These are phyloP conservation scores for Bombycilla garrulus DNA, from an alignment of 2,113 vertebrate species.

Conservation along the genomic window DNA sequence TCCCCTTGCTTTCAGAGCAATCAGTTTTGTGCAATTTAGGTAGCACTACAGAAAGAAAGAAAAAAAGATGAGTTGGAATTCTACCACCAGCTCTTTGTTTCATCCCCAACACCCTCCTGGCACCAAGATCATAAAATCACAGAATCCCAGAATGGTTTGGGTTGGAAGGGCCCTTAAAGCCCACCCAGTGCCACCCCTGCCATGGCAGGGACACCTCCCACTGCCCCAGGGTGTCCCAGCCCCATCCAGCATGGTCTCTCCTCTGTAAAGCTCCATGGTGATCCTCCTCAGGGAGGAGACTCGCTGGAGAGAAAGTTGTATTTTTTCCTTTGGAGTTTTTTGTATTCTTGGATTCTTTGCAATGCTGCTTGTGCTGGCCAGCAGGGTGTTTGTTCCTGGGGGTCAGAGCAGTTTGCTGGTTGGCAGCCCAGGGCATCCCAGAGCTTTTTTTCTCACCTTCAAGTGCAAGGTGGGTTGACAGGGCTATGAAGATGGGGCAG, in stretches of 20 bases:
- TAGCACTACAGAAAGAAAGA: neutral
- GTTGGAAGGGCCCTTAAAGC: neutral
- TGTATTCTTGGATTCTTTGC: neutral
- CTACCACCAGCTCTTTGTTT: neutral
- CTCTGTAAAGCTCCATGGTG: neutral
- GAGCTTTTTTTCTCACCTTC: neutral
- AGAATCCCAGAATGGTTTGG: neutral
- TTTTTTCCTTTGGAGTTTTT: neutral
- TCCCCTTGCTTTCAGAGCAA: neutral
- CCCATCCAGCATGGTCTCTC: neutral
- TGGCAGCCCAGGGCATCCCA: neutral
- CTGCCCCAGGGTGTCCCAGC: neutral
- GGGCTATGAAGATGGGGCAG: neutral
- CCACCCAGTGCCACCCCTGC: neutral
- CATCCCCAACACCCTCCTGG: neutral
- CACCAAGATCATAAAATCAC: neutral
- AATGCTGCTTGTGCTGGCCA: neutral
- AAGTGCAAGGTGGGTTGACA: neutral
- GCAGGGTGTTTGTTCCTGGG: neutral
- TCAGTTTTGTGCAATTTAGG: neutral
- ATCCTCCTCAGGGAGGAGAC: neutral
- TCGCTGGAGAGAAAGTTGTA: accelerated
- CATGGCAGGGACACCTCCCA: neutral
- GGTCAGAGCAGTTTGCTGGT: neutral
- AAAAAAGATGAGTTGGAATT: neutral